Evolutionary conservation across 2,113 vertebrate species (phyloP).

Genomic region (Brachyistius frenatus): DNA sequence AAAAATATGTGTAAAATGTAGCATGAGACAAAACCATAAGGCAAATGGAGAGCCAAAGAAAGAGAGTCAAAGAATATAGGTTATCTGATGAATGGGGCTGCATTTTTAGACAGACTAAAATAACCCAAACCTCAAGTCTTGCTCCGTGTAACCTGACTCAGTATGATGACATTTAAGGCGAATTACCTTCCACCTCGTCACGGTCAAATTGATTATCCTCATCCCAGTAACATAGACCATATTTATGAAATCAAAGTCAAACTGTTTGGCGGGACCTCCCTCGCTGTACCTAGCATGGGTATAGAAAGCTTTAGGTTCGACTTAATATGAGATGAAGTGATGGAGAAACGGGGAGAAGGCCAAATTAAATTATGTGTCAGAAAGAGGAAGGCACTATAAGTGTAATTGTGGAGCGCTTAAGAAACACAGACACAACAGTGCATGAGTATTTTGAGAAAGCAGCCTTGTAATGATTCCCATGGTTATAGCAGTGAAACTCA

Average conservation of each 20-base stretch:
- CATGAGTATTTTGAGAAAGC: constrained; percentile 49
- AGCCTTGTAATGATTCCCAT: constrained; percentile 41
- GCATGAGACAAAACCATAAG: not conserved
- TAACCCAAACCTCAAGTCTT: constrained; percentile 29
- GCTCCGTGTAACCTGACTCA: constrained; percentile 32
- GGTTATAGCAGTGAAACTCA: constrained; percentile 6
- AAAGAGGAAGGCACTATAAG: not conserved
- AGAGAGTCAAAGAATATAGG: not conserved
- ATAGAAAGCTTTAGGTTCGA: not conserved
- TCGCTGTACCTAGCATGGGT: constrained; percentile 14
- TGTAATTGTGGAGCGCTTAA: not conserved
- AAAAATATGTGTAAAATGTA: not conserved
- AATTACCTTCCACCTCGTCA: constrained; percentile 61
- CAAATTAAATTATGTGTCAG: constrained; percentile 2
- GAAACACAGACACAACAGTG: constrained; percentile 43
- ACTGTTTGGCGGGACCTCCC: constrained; percentile 41
- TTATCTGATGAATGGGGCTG: constrained; percentile 27
- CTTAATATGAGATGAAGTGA: constrained; percentile 10
- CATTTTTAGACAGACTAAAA: constrained; percentile 28
- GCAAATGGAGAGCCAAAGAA: not conserved
- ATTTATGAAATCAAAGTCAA: constrained; percentile 64
- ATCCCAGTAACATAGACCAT: constrained; percentile 48
- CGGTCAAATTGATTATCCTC: constrained; percentile 66
- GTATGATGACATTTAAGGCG: constrained; percentile 51
- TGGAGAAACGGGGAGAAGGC: not conserved